A percentile compares a stretch with the other conserved stretches of the same genome.
These are phyloP conservation scores for Zosterops lateralis DNA, from an alignment of 2,113 vertebrate genomes.

Conservation along the genomic window DNA sequence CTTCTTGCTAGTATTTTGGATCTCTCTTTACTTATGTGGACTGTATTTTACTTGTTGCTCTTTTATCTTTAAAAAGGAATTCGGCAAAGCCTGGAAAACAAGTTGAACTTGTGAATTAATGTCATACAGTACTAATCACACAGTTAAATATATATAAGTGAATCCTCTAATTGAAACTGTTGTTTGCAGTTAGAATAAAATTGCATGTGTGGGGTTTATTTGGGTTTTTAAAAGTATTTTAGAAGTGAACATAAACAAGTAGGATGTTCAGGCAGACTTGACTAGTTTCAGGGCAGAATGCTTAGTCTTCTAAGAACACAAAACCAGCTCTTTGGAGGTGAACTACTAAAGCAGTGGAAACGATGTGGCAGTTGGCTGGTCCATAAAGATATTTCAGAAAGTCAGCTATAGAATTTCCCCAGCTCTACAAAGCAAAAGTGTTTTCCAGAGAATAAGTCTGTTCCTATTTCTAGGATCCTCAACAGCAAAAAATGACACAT, in stretches of 20 bases:
- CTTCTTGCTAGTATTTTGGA: neutral
- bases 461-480: neutral
- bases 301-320: neutral
- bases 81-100: neutral
- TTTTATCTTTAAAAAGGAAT: neutral
- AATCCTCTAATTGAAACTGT: neutral
- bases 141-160: neutral
- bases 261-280: neutral
- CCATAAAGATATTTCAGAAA: neutral
- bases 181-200: neutral
- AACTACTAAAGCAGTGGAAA: conserved; percentile 27
- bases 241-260: neutral
- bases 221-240: neutral
- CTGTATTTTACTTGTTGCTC: neutral
- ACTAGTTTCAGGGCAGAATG: conserved; percentile 24
- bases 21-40: neutral
- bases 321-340: conserved; percentile 16
- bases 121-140: neutral
- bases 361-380: neutral
- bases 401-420: neutral
- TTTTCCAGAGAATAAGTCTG: neutral
- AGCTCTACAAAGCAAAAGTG: neutral
- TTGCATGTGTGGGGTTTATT: neutral
- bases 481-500: neutral
- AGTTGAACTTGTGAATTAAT: neutral